phyloP scores from a whole-genome alignment of 2,797 vertebrate genomes.

The Acropternis orthonyx region DNA sequence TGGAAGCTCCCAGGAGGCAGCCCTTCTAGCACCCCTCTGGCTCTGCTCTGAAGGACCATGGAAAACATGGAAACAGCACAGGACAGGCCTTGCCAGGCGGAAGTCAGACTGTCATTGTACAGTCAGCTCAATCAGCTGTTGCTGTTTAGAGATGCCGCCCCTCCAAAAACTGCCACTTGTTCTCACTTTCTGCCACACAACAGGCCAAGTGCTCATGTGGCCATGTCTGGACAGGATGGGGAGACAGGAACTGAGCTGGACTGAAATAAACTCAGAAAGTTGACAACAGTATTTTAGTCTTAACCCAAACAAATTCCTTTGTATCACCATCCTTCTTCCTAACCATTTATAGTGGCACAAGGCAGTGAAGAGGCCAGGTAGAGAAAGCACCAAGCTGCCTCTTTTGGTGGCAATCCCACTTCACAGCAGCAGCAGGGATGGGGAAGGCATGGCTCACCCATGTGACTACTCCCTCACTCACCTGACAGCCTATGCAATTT shows the following conservation, averaged over 20 bases:
- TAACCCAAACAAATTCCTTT: background rate
- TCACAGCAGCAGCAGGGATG: background rate
- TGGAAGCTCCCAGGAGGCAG: background rate
- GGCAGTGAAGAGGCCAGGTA: background rate
- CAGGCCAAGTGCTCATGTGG: background rate
- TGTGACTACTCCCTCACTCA: background rate
- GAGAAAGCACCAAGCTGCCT: background rate
- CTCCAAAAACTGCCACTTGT: background rate
- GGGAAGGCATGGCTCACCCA: background rate
- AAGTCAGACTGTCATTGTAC: background rate
- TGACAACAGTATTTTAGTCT: background rate
- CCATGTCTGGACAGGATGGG: background rate
- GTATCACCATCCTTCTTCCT: background rate
- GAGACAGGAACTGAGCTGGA: background rate
- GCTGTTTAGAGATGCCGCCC: background rate
- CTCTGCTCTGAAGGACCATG: background rate
- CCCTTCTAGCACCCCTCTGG: background rate
- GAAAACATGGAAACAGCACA: background rate
- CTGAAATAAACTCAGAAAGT: background rate
- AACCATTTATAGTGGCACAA: background rate
- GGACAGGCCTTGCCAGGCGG: background rate
- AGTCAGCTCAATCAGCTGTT: background rate
- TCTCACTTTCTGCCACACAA: background rate
- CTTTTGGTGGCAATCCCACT: background rate
- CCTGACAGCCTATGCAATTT: background rate